Base-by-base conservation (phyloP, 2,113 vertebrate species). In the Phaetusa simplex region DNA sequence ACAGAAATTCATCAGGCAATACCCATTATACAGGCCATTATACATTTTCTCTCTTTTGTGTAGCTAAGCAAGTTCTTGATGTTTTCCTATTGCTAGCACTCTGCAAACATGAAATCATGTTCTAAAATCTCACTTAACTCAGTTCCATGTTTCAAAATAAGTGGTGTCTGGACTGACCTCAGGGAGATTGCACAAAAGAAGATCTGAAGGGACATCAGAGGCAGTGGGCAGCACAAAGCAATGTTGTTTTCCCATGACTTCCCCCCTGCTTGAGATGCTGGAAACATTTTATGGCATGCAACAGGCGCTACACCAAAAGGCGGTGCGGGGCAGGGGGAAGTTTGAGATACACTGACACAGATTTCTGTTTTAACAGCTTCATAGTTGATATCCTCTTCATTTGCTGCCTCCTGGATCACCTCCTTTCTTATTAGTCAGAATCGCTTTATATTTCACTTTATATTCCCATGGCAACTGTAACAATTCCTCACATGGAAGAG, bases 381-480 rank as follows among this genome's bases (percentile, higher is more conserved):
- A 26, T 34, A 22, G 56, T 17, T 83, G 45, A 4, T 34, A 22
- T 5, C 53, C 43, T 38, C 72, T 86, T 73, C 30, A 50, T 61
- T 62, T 87, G 12, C 49, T 78, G 3, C 22, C 90, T 81, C 24
- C 59, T 81, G 76, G 30, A 83, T 96, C 67, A 29, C 59, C 42
- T 86, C 58, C 42, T 93, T 78, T 42, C 18, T 47, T 59, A 32
- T 42, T 74, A 73, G 72, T 73, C 76, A 86, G n/a, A 52, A 19
- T 64, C 3, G 2, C 52, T 93, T 93, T 64, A n/a, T 64, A 53
- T 88, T 94, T 92, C 67, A n/a, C 30, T 95, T 88, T 83, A 38
- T 69, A 92, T 96, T 93, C 53, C 84, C 66, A 83, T 95, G 83
- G 85, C 85, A 95, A 92, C 92, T 52, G 30, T 43, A 61, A 85